Evolutionary conservation across 2,888 invertebrate species (phyloP).

Genomic region (Sminthurides aquaticus): DNA sequence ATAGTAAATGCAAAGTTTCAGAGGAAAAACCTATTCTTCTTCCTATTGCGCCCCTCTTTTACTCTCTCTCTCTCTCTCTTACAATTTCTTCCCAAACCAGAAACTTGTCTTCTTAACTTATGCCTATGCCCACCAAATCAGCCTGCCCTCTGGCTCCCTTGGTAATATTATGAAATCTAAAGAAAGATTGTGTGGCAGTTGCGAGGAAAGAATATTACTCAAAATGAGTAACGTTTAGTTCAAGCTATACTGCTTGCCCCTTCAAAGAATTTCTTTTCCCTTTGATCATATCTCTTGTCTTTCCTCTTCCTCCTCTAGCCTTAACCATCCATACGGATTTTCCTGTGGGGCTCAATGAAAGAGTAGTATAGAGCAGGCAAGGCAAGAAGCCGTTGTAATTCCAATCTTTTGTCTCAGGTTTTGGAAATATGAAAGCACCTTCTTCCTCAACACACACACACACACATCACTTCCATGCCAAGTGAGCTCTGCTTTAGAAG

Average conservation of each 20-base stretch:
- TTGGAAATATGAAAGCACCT: background rate
- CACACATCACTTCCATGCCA: background rate
- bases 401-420: background rate
- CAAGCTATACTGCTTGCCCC: background rate
- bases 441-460: background rate
- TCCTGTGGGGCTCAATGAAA: too few species aligned
- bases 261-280: background rate
- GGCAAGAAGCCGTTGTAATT: background rate
- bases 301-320: background rate
- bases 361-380: background rate
- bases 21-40: background rate
- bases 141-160: background rate
- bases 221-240: background rate
- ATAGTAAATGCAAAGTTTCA: slow-evolving; percentile 11
- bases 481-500: too few species aligned
- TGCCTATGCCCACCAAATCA: background rate
- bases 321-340: too few species aligned
- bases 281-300: background rate
- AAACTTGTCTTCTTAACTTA: too few species aligned
- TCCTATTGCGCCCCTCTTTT: slow-evolving; percentile 8
- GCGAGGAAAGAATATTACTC: background rate
- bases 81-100: background rate
- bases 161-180: background rate
- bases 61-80: slow-evolving; percentile 3
- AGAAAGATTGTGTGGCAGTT: background rate